Evolutionary conservation across 1,140 invertebrate genomes (phyloP).

Genomic region (Cotesia glomerata): DNA sequence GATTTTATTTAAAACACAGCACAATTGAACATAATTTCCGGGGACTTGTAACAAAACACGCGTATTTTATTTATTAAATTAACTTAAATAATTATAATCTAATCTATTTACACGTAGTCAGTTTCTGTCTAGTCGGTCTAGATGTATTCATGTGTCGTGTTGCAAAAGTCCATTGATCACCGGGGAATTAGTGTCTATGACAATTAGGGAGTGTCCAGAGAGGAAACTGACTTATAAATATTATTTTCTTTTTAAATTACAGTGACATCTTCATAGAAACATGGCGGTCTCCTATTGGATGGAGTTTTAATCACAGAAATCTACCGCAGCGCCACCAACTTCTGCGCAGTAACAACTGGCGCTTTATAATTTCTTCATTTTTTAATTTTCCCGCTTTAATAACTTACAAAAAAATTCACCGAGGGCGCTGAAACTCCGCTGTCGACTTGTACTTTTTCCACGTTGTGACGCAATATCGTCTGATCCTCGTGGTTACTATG

Average conservation of each 20-base stretch:
- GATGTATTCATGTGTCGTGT: slow-evolving; percentile 12
- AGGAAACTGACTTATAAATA: neutral
- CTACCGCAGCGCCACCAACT: too few species aligned
- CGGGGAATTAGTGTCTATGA: neutral
- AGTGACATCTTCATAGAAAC: neutral
- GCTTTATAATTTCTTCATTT: too few species aligned
- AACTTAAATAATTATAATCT: slow-evolving; percentile 30
- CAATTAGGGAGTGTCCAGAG: slow-evolving; percentile 4
- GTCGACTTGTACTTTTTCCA: neutral
- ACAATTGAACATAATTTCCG: neutral
- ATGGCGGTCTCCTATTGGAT: neutral
- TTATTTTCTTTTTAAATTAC: neutral
- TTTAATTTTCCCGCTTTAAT: too few species aligned
- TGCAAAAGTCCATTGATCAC: slow-evolving; percentile 8
- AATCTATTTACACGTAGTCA: slow-evolving; percentile 32
- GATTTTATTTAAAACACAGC: neutral
- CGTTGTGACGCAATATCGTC: slow-evolving; percentile 52
- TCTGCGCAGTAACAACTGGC: too few species aligned
- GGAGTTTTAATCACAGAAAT: too few species aligned
- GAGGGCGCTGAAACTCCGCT: too few species aligned
- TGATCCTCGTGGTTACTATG: slow-evolving; percentile 39
- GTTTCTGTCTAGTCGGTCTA: neutral
- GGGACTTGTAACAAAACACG: neutral
- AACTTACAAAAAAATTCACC: too few species aligned
- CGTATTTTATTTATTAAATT: slow-evolving; percentile 17